These are phyloP conservation scores for Paraescarpia echinospica DNA, from an alignment of 1,140 invertebrate species.

Conservation along the genomic window DNA sequence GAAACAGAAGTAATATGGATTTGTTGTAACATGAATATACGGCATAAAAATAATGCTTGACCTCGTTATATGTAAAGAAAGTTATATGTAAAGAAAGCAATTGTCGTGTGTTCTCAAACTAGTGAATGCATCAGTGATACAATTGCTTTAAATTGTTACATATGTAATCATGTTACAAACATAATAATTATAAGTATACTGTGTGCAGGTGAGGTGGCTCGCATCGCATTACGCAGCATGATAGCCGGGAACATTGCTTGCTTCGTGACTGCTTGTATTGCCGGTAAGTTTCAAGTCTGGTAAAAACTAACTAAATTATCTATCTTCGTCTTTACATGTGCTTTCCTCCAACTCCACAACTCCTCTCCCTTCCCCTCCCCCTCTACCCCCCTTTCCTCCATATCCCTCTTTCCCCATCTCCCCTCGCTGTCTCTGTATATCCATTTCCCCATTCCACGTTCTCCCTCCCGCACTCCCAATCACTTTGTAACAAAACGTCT, in stretches of 20 bases:
- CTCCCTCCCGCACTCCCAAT: neutral
- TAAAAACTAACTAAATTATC: neutral
- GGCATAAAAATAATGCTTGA: neutral
- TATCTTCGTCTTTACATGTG: neutral
- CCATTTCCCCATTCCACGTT: neutral
- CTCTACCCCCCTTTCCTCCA: neutral
- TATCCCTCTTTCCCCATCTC: neutral
- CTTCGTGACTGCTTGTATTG: slow-evolving; percentile 90
- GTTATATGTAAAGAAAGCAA: too few relatives aligned
- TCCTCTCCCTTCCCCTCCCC: neutral
- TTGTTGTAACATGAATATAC: neutral
- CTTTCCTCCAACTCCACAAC: too few relatives aligned
- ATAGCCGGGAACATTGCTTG: slow-evolving; percentile 83
- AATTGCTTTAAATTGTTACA: too few relatives aligned
- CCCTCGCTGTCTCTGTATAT: neutral
- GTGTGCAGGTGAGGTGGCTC: slow-evolving; percentile 56
- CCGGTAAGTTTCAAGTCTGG: slow-evolving; percentile 64
- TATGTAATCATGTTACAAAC: too few relatives aligned
- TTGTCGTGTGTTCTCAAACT: too few relatives aligned
- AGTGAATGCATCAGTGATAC: too few relatives aligned
- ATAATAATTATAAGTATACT: slow-evolving; percentile 41
- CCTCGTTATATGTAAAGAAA: too few relatives aligned
- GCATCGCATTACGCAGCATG: slow-evolving; percentile 78
- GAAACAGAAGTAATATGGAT: too few relatives aligned
- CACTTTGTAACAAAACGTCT: too few relatives aligned